phyloP scores from a whole-genome alignment of 2,888 invertebrate species.

The Glomeris marginata region DNA sequence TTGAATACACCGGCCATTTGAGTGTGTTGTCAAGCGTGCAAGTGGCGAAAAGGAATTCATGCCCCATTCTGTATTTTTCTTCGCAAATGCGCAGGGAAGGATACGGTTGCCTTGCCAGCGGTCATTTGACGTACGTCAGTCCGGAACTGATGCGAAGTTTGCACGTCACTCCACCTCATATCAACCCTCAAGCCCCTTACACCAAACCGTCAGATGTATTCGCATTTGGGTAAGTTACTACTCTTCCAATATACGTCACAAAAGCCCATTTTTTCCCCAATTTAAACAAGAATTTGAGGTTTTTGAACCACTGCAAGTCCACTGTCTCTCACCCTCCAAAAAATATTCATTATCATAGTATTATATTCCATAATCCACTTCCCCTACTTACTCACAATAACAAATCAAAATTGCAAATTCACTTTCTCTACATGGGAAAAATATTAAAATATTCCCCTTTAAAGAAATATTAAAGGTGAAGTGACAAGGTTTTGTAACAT shows the following conservation, averaged over 20 bases:
- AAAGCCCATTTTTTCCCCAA: too few relatives aligned
- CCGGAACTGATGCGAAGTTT: constrained; percentile 24
- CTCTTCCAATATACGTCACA: background rate
- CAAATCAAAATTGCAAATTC: too few relatives aligned
- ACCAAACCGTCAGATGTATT: constrained; percentile 25
- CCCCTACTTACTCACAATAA: too few relatives aligned
- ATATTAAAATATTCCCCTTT: too few relatives aligned
- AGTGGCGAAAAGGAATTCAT: background rate
- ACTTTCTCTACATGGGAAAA: too few relatives aligned
- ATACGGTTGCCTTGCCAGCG: constrained; percentile 27
- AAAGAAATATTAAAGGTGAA: too few relatives aligned
- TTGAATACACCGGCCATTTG: background rate
- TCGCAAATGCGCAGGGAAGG: constrained; percentile 20
- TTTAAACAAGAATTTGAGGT: too few relatives aligned
- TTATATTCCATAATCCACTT: too few relatives aligned
- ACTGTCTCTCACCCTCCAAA: too few relatives aligned
- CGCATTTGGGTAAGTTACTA: constrained; percentile 24
- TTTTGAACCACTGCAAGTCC: too few relatives aligned
- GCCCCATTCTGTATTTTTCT: background rate
- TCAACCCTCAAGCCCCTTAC: constrained; percentile 16
- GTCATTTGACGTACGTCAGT: constrained; percentile 26
- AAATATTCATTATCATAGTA: too few relatives aligned
- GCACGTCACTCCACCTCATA: constrained; percentile 20
- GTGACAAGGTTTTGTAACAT: too few relatives aligned
- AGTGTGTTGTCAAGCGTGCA: background rate